phyloP scores from a whole-genome alignment of 2,888 invertebrate species.

The Macrosoma leucophasiata region DNA sequence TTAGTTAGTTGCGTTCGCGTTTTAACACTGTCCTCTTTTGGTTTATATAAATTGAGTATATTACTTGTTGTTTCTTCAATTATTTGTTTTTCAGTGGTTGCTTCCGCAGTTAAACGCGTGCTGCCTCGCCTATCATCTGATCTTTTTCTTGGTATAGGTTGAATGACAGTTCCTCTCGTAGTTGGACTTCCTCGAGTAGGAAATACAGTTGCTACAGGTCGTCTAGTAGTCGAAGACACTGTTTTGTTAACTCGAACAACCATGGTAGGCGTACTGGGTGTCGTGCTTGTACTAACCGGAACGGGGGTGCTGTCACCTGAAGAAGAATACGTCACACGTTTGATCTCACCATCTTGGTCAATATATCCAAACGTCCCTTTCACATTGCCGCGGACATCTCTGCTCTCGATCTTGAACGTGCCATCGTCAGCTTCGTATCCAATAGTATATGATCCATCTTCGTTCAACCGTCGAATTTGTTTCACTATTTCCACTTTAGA shows the following conservation, averaged over 20 bases:
- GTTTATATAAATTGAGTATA: constrained; percentile 48
- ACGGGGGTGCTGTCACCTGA: constrained; percentile 66
- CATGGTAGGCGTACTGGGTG: constrained; percentile 59
- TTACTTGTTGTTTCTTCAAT: constrained; percentile 52
- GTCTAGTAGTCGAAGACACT: constrained; percentile 71
- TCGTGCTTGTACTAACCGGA: constrained; percentile 49
- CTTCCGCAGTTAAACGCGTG: constrained; percentile 42
- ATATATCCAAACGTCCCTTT: constrained; percentile 90
- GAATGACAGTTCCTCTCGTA: constrained; percentile 78
- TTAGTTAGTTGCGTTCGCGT: constrained; percentile 54
- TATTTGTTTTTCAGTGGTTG: constrained; percentile 43
- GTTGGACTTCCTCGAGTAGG: constrained; percentile 73
- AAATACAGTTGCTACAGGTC: constrained; percentile 66
- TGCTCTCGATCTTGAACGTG: constrained; percentile 88
- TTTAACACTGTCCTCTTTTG: constrained; percentile 45
- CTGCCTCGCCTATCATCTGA: constrained; percentile 44
- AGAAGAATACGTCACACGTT: constrained; percentile 83
- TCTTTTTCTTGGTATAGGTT: constrained; percentile 77
- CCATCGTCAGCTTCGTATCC: constrained; percentile 91
- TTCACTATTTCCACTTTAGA: constrained; percentile 86
- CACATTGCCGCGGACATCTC: constrained; percentile 86
- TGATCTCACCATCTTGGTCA: constrained; percentile 84
- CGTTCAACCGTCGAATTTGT: constrained; percentile 86
- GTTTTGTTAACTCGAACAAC: constrained; percentile 66
- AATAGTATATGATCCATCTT: constrained; percentile 89